A percentile compares a stretch with the other conserved stretches of the same genome.
These are phyloP conservation scores for Perca schrenkii DNA, from an alignment of 2,113 vertebrate species.

Conservation along the genomic window DNA sequence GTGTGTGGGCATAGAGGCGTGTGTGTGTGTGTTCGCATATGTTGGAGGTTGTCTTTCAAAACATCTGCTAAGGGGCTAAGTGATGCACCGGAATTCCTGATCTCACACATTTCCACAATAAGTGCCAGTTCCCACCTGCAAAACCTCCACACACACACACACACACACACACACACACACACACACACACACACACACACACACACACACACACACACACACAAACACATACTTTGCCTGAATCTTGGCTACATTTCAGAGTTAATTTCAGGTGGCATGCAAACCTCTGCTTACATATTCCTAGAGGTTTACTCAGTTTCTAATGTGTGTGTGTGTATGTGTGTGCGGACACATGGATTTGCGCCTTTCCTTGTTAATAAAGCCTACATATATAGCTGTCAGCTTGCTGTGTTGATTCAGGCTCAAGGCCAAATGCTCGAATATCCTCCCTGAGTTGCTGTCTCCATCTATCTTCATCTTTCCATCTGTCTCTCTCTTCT, in stretches of 20 bases:
- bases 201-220: constrained; percentile 3
- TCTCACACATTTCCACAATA: constrained; percentile 12
- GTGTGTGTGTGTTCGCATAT: constrained; percentile 15
- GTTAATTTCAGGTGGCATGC: constrained; percentile 22
- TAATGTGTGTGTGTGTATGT: constrained; percentile 22
- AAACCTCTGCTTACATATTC: constrained; percentile 32
- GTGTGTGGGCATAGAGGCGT: not conserved
- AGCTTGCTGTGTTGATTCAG: constrained; percentile 79
- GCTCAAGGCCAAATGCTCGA: constrained; percentile 75
- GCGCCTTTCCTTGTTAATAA: constrained; percentile 80
- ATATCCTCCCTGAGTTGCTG: constrained; percentile 74
- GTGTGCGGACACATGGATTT: constrained; percentile 32
- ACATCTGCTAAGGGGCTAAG: constrained; percentile 62
- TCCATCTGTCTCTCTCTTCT: constrained; percentile 65
- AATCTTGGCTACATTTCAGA: constrained; percentile 47
- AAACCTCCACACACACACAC: not conserved
- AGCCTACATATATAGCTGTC: constrained; percentile 81
- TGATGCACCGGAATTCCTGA: constrained; percentile 56
- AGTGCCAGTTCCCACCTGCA: not conserved
- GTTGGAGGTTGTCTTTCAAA: constrained; percentile 60
- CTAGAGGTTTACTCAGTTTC: constrained; percentile 33
- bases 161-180: constrained; percentile 1
- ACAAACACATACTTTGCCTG: not conserved
- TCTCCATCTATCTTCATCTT: constrained; percentile 71
- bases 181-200: constrained; percentile 9